These are phyloP conservation scores for Synaphobranchus kaupii DNA, from an alignment of 2,797 vertebrate genomes.

Conservation along the genomic window DNA sequence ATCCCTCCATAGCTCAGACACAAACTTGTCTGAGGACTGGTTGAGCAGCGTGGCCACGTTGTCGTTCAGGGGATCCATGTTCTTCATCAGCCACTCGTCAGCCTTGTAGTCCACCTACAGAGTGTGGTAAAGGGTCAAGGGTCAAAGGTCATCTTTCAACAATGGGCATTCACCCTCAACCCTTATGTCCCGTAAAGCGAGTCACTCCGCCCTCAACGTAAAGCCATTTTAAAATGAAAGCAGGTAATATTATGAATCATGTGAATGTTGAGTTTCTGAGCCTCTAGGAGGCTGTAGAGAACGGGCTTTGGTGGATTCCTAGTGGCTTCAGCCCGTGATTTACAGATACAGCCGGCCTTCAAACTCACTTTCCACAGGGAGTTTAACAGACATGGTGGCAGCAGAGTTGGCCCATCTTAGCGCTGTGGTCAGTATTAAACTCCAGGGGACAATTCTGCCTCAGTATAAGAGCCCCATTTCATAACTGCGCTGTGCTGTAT, in stretches of 20 bases:
- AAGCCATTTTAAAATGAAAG: neutral
- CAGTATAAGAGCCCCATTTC: too few species aligned
- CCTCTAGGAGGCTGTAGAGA: too few species aligned
- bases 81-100: conserved; percentile 98
- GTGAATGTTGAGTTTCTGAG: neutral
- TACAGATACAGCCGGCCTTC: too few species aligned
- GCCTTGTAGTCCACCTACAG: conserved; percentile 96
- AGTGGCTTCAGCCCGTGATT: too few species aligned
- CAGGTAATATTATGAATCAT: neutral
- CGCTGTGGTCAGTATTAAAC: too few species aligned
- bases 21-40: conserved; percentile 94
- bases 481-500: too few species aligned
- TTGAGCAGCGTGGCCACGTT: conserved; percentile 92
- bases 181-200: neutral
- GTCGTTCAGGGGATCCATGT: conserved; percentile 97
- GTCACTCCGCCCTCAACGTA: neutral
- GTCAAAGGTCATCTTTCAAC: neutral
- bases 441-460: too few species aligned
- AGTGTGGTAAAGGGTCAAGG: neutral
- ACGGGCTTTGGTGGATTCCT: too few species aligned
- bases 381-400: too few species aligned
- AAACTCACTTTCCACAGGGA: too few species aligned
- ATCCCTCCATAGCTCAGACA: conserved; percentile 95
- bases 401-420: too few species aligned
- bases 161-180: neutral